A percentile compares a stretch with the other conserved stretches of the same genome.
Conservation (phyloP, 1,140 invertebrate genomes). For the Stegodyphus dumicola region DNA sequence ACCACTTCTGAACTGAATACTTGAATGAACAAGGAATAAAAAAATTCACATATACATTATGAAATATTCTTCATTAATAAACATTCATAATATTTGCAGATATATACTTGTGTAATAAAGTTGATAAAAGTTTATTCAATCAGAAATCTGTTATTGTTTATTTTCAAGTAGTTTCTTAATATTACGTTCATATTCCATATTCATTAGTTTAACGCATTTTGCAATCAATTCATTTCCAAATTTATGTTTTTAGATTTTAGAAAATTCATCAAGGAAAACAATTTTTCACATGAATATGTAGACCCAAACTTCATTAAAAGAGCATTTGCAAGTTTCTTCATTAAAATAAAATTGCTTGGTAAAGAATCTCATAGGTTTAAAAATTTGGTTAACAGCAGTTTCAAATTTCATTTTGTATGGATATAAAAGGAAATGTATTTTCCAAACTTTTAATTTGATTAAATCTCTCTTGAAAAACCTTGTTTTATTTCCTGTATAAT, state of each 20-base stretch:
- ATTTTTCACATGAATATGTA: slow-evolving; percentile 11
- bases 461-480: slow-evolving; percentile 4
- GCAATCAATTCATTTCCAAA: slow-evolving; percentile 9
- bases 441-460: neutral
- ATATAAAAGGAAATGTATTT: neutral
- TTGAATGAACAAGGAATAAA: slow-evolving; percentile 1
- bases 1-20: neutral
- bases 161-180: slow-evolving; percentile 7
- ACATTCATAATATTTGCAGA: neutral
- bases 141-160: neutral
- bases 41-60: neutral
- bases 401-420: slow-evolving; percentile 13
- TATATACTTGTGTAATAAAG: neutral
- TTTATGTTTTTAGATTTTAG: slow-evolving; percentile 18
- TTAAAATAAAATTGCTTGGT: slow-evolving; percentile 7
- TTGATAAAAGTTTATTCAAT: neutral
- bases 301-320: neutral
- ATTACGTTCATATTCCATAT: slow-evolving; percentile 31
- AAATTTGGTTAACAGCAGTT: neutral
- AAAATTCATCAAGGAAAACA: slow-evolving; percentile 23
- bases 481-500: slow-evolving; percentile 8
- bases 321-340: slow-evolving; percentile 28
- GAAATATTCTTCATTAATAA: neutral
- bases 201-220: slow-evolving; percentile 27
- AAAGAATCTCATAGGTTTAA: slow-evolving; percentile 19